Base-by-base conservation (phyloP, 1,140 invertebrate species). In the Pogonomyrmex barbatus region DNA sequence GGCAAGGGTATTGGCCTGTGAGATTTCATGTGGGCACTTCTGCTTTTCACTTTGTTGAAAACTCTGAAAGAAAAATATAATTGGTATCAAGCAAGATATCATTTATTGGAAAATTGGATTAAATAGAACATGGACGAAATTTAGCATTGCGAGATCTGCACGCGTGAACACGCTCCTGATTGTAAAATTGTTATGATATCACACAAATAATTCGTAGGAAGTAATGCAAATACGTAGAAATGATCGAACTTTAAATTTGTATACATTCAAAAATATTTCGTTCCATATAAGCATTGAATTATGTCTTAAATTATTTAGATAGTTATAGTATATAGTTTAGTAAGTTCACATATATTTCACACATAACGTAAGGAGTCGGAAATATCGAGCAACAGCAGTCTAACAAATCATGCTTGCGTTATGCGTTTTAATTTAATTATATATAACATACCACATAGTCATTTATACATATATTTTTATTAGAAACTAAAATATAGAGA, bases 1-100 rank as follows among this genome's bases (percentile, higher is more conserved):
- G 93, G 94, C 79, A 93, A 94, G 87, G 95, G 94, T 58, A 95
- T 94, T 93, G 97, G 97, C 92, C 97, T 97, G 96, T 99, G 98
- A 86, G 98, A 99, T 96, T 99, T 99, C 98, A 99, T 99, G 95
- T 99, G 98, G 78, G 98, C 98, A 96, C 98, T 99, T 95, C 98
- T 97, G 96, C 98, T 99, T 96, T 99, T 99, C 91, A 99, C 98
- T 97, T 99, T 99, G 95, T 97, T 97, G 96, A 99, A 99, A 95
- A 99, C 97, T 96, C 98, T 99, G 96, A 90, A 96, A 97, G 94
- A 95, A 93, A 96, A 95, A 86, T 84, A 94, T 91, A 94, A 93
- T 12, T 47, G 91, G 30, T 14, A 17, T 86, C 45, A 78, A 85
- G 17, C 14, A 33, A 50, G 30, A 4, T 60, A n/a, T 60, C 24